phyloP scores from a whole-genome alignment of 1,140 invertebrate genomes.

The Diachasmimorpha longicaudata region DNA sequence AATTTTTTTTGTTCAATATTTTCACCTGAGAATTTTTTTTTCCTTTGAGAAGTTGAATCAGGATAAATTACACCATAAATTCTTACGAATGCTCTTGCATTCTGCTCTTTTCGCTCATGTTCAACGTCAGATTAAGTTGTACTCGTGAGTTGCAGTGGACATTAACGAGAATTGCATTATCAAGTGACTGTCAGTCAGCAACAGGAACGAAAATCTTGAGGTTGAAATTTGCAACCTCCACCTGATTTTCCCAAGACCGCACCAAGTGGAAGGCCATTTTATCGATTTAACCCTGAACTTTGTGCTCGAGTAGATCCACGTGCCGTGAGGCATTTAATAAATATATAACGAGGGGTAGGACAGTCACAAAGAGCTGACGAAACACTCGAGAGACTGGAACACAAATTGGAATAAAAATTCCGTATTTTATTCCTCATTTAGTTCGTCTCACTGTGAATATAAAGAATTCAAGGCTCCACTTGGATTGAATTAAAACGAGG shows the following conservation, averaged over 20 bases:
- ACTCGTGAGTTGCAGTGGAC: background rate
- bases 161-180: slow-evolving; percentile 7
- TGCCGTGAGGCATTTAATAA: slow-evolving; percentile 38
- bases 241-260: slow-evolving; percentile 16
- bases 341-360: slow-evolving; percentile 33
- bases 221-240: background rate
- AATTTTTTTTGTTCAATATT: too few species aligned
- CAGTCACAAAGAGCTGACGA: slow-evolving; percentile 5
- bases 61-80: background rate
- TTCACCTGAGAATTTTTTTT: background rate
- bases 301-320: slow-evolving; percentile 39
- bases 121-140: background rate
- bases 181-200: background rate
- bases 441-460: background rate
- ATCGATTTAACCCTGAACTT: slow-evolving; percentile 63
- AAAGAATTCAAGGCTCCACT: background rate
- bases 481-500: background rate
- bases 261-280: slow-evolving; percentile 34
- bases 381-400: background rate
- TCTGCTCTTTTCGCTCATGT: background rate
- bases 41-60: background rate
- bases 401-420: background rate
- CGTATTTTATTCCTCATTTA: background rate
- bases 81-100: too few species aligned
- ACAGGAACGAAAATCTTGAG: background rate